Base-by-base conservation (phyloP, 2,888 invertebrate species). In the Chesias legatella region DNA sequence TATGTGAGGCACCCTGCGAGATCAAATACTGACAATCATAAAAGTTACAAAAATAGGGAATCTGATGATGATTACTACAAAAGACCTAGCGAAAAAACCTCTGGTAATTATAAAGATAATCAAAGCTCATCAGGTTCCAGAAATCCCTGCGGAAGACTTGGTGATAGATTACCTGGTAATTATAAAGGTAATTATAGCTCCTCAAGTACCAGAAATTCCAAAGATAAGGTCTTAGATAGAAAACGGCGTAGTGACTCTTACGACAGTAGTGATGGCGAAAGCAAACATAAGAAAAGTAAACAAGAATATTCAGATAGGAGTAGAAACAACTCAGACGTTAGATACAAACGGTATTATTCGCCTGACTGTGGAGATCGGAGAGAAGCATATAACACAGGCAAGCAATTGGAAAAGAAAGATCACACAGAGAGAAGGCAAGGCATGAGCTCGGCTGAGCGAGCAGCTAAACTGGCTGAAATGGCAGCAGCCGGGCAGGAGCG, bases 401-500 rank as follows among this genome's bases (percentile, higher is more conserved):
- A 30, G 30, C 28, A 23, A 7, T 10, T 52, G 6, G 60, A 43
- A 30, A 60, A n/a, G n/a, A n/a, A 43, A 45, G 60, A 44, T 48
- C 41, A 20, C 43, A 50, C 46, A 13, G 43, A 39, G 34, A 63
- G 33, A 41, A 50, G 48, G 11, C 58, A 50, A 27, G 64, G 60
- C 20, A 51, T 83, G 43, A 82, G 69, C 50, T 70, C 64, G 29
- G 67, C 61, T 23, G 94, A 96, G 66, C 88, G 85, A 42, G 90
- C 91, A 26, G 89, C 94, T 28, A 89, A 85, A 38, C 51, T 86
- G 45, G 79, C 79, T 32, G 95, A 94, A 75, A 98, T 98, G 98
- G 92, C 93, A 90, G 88, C 91, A 6, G 95, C 97, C 68, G 97
- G 96, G 0, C 78, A 79, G 0, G 90, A 91, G 86, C 89, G 93